These are phyloP conservation scores for Felis chaus DNA, from an alignment of 2,113 vertebrate genomes.

Conservation along the genomic window DNA sequence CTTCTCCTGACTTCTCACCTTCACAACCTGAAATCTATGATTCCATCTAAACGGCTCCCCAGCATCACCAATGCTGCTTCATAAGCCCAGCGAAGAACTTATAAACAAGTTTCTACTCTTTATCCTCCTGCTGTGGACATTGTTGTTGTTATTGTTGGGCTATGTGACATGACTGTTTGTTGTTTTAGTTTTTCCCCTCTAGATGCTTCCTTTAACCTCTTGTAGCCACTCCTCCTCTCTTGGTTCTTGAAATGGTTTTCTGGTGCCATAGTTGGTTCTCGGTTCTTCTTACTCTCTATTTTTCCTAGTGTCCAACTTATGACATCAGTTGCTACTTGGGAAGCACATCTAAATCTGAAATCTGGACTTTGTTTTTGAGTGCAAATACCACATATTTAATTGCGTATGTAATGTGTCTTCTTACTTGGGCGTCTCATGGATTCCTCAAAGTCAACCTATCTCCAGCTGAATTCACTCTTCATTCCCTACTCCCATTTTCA, in stretches of 20 bases:
- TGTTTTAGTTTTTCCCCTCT: not conserved
- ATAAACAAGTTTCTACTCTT: not conserved
- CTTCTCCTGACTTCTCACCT: not conserved
- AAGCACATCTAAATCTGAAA: not conserved
- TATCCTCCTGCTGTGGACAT: not conserved
- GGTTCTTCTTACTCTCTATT: not conserved
- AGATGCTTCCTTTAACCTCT: not conserved
- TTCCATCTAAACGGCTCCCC: not conserved
- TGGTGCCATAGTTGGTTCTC: not conserved
- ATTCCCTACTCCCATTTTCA: not conserved
- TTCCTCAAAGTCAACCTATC: not conserved
- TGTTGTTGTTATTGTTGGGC: not conserved
- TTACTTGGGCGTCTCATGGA: not conserved
- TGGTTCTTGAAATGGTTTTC: not conserved
- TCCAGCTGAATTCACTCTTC: too few relatives aligned
- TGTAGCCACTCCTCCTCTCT: not conserved
- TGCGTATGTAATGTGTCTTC: not conserved
- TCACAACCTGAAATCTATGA: accelerated
- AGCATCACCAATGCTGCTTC: too few relatives aligned
- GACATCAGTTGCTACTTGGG: not conserved
- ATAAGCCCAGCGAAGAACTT: not conserved
- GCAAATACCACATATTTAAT: not conserved
- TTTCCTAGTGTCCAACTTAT: not conserved
- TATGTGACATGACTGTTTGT: not conserved
- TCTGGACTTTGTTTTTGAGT: not conserved